Conservation (phyloP, 2,888 invertebrate genomes). For the Pyrrhosoma nymphula region DNA sequence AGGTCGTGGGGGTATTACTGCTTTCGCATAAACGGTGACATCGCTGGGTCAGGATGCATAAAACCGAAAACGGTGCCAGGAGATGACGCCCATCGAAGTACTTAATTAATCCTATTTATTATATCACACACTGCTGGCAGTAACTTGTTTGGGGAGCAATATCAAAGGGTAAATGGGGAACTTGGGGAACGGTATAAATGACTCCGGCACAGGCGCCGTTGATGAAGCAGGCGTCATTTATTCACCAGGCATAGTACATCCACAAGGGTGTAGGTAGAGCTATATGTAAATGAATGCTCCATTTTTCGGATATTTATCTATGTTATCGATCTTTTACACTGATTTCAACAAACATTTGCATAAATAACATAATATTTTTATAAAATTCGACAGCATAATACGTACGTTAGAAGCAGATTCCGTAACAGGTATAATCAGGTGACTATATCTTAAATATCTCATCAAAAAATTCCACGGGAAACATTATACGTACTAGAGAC, state of each 20-base stretch:
- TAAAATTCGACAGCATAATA: too few species aligned
- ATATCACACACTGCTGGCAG: neutral
- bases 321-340: too few species aligned
- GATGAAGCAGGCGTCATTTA: neutral
- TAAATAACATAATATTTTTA: too few species aligned
- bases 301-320: too few species aligned
- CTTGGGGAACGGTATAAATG: neutral
- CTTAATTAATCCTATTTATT: slow-evolving; percentile 42
- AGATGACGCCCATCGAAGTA: neutral
- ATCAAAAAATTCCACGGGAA: too few species aligned
- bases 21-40: neutral
- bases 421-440: too few species aligned
- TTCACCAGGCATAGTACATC: neutral
- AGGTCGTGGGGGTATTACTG: neutral
- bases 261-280: too few species aligned
- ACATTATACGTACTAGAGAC: too few species aligned
- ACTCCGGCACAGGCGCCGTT: neutral
- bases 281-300: too few species aligned
- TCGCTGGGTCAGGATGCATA: slow-evolving; percentile 32
- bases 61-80: neutral
- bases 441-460: too few species aligned
- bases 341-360: too few species aligned
- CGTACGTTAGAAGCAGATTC: too few species aligned
- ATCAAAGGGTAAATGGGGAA: neutral
- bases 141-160: neutral